Evolutionary conservation across 1,140 invertebrate genomes (phyloP), one percentile per base, ranked within the genome.

Genomic region (Zeugodacus cucurbitae): DNA sequence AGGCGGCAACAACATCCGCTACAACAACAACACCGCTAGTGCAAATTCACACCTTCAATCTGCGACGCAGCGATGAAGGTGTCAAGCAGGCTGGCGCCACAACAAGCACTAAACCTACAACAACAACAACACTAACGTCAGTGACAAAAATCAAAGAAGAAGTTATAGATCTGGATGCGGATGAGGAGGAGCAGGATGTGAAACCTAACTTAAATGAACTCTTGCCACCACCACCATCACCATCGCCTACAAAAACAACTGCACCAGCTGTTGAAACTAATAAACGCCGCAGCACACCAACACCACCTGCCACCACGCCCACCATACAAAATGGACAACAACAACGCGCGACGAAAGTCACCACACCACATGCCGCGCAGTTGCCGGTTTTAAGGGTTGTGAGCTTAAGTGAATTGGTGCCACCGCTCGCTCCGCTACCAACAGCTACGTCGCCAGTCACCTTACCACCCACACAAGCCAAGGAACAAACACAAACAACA

Each of bases 161-260:
- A 20, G 41, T 88, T 48, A 82, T 87, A 5, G 85, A 87, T 58
- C 70, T 88, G n/a, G 88, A 88, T 32, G 88, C 64, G 8, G 88
- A 88, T 44, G 85, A 62, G 29, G 88, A 64, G 34, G 88, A 87
- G 67, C 37, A 87, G 10, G 88, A 88, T 78, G 48, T 88, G 5
- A 88, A 88, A 62, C 88, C 88, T 1, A 26, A 78, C 41, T 54
- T 88, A 11, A 41, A 62, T 48, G 86, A 88, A 37, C 64, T 88
- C 7, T 29, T 37, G 86, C 5, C 59, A 87, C 2, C 88, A 0
- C 26, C 48, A 29, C 17, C n/a, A 41, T 32, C 74, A 41, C 70
- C 70, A 22, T 32, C 70, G 5, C 48, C 87, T 14, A 70, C 64
- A 32, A 85, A 41, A 57, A 20, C 41, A 22, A 34, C 41, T 22